These are phyloP conservation scores for Thalpophila matura DNA, from an alignment of 2,888 invertebrate species.

Conservation along the genomic window DNA sequence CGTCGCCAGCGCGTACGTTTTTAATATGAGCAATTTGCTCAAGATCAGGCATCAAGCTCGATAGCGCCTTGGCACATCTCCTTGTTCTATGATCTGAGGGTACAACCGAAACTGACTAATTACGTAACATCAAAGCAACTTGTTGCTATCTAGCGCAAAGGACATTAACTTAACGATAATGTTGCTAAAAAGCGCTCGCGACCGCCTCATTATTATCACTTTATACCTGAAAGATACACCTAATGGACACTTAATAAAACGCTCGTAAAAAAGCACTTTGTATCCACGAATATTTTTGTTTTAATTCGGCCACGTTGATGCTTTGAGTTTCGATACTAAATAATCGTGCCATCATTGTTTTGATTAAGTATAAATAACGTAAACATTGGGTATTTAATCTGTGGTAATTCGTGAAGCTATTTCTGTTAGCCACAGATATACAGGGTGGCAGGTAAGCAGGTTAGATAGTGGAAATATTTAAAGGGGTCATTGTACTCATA, in stretches of 20 bases:
- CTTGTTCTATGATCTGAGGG: too few species aligned
- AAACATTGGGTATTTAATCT: not conserved
- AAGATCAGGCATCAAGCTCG: too few species aligned
- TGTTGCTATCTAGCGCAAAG: conserved; percentile 5
- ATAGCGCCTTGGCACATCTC: too few species aligned
- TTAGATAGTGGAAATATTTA: not conserved
- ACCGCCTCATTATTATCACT: conserved; percentile 48
- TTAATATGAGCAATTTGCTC: too few species aligned
- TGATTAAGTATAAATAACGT: not conserved
- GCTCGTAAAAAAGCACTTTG: conserved; percentile 51
- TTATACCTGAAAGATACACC: conserved; percentile 45
- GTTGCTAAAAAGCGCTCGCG: conserved; percentile 15
- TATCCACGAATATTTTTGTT: conserved; percentile 54
- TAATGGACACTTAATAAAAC: conserved; percentile 61
- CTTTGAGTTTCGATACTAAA: not conserved
- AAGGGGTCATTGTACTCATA: too few species aligned
- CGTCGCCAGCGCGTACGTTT: too few species aligned
- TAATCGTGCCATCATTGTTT: not conserved
- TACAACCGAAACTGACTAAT: conserved; percentile 7
- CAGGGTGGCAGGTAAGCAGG: too few species aligned
- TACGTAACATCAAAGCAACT: conserved; percentile 6
- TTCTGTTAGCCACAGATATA: too few species aligned
- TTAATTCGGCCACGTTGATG: conserved; percentile 46
- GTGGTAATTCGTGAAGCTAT: too few species aligned
- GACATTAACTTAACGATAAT: conserved; percentile 30